These are phyloP conservation scores for Mycteria americana DNA, from an alignment of 2,797 vertebrate species.

Conservation along the genomic window DNA sequence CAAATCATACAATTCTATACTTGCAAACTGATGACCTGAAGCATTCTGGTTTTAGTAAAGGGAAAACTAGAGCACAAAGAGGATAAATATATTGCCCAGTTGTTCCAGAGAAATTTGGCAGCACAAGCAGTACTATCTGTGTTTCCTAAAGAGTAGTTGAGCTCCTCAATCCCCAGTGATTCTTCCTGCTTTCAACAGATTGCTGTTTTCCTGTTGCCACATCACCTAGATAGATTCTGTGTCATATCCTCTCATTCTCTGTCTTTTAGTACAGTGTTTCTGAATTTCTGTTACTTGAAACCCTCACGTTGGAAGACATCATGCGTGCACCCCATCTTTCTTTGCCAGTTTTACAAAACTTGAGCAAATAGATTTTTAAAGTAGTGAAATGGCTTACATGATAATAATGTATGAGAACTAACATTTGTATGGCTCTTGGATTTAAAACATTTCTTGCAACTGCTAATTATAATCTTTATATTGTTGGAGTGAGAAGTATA, in stretches of 20 bases:
- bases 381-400: not conserved
- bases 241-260: not conserved
- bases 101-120: not conserved
- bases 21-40: not conserved
- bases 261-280: not conserved
- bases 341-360: not conserved
- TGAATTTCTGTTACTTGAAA: not conserved
- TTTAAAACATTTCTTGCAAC: not conserved
- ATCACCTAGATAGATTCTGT: not conserved
- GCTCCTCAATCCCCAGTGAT: not conserved
- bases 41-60: not conserved
- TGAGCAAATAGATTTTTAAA: not conserved
- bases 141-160: not conserved
- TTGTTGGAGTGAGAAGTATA: not conserved
- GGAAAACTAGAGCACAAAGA: not conserved
- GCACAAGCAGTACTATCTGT: fast-evolving
- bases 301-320: fast-evolving
- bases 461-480: not conserved
- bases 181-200: not conserved
- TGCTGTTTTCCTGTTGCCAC: not conserved
- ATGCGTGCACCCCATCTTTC: not conserved
- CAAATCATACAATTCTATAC: not conserved
- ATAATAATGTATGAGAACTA: not conserved
- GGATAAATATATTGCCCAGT: not conserved
- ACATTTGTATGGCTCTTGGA: not conserved